Evolutionary conservation across 2,888 invertebrate genomes (phyloP).

Genomic region (Eumerus sabulonum): DNA sequence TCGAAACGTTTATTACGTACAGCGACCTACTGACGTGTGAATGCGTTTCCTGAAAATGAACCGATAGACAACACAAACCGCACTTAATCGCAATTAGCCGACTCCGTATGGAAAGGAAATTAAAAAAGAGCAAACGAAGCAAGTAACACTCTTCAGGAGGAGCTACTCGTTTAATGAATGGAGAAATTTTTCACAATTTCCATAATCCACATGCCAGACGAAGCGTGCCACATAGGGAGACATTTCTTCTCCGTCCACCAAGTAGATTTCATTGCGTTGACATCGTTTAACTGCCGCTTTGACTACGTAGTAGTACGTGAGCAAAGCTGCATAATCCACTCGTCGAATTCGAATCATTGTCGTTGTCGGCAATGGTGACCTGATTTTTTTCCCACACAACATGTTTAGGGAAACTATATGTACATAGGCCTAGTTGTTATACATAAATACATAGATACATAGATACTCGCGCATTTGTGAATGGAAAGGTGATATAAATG

Average conservation of each 20-base stretch:
- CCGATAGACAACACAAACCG: conserved; percentile 2
- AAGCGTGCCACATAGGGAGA: conserved; percentile 33
- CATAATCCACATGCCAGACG: conserved; percentile 39
- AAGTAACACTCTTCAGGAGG: too few relatives aligned
- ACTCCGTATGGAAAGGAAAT: conserved; percentile 12
- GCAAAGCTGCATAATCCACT: conserved; percentile 57
- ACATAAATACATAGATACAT: conserved; percentile 35
- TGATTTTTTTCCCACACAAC: conserved; percentile 62
- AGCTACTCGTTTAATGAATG: not conserved
- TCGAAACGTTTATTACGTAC: conserved; percentile 2
- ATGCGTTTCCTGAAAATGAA: conserved; percentile 12
- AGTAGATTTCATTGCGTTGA: conserved; percentile 53
- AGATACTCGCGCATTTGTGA: conserved; percentile 39
- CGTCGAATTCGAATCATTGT: conserved; percentile 25
- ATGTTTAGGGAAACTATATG: conserved; percentile 41
- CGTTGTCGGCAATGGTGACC: conserved; percentile 59
- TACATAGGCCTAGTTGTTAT: conserved; percentile 36
- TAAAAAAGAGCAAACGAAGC: not conserved
- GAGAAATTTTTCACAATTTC: conserved; percentile 44
- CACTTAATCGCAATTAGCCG: conserved; percentile 23
- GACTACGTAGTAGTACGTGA: conserved; percentile 50
- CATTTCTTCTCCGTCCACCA: conserved; percentile 7
- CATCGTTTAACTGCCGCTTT: conserved; percentile 41
- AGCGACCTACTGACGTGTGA: not conserved
- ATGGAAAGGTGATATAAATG: conserved; percentile 44